Base-by-base conservation (phyloP, 2,888 invertebrate species). In the Cephus runcator region DNA sequence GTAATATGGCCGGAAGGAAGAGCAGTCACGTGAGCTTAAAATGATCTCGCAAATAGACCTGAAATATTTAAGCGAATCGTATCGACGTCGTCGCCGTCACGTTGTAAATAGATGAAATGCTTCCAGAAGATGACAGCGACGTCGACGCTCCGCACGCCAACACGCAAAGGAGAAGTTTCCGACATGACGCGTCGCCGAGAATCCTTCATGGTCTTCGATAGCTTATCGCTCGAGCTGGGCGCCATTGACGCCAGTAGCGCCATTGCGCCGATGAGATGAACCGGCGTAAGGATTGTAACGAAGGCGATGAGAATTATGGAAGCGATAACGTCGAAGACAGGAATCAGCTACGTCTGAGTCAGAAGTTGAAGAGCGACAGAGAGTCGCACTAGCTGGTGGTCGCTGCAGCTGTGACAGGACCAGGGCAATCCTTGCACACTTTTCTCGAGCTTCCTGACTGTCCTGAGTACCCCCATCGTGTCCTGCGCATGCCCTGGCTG, bases 241-340 rank as follows among this genome's bases (percentile, higher is more conserved):
- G 75, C 69, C 69, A 33, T 69, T n/a, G 56, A 40, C n/a, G 69
- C 74, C 78, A 76, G 4, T 40, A 40, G 40, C 40, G 40, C 15
- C 40, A 15, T 40, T 40, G 6, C 40, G 40, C 15, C 74, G 79
- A 68, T 69, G 35, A 75, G 35, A 31, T 33, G 68, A 36, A 75
- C 71, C 31, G 35, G 73, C 74, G 34, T 79, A 79, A 33, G 80
- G 81, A 40, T 84, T 76, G 34, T 82, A 82, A 34, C 78, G 75
- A 30, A 76, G 75, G 30, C 81, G 87, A 76, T 82, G 85, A 76
- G 82, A 82, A 76, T 87, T 85, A 69, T 80, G 85, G 56, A 83
- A 81, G 78, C 77, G 79, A 34, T 81, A 83, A 9, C 79, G 85
- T 12, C 83, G 82, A 11, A 89, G 78, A 35, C 89, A 89, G 31